These are phyloP conservation scores for Hermaeophaga mercurialis DNA, from an alignment of 2,888 invertebrate genomes.

Conservation along the genomic window DNA sequence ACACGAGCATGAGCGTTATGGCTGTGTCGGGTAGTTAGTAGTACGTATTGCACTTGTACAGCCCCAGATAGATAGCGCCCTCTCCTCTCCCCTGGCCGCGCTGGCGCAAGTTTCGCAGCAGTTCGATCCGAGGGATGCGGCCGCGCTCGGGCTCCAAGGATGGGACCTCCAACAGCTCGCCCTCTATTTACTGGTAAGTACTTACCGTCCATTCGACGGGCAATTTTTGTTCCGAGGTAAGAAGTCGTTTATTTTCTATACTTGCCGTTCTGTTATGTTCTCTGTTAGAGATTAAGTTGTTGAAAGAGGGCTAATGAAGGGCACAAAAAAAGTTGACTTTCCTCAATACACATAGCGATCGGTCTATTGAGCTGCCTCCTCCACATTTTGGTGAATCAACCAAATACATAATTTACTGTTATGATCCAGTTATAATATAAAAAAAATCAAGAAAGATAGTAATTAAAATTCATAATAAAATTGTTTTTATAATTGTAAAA, in stretches of 20 bases:
- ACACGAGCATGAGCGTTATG: conserved; percentile 49
- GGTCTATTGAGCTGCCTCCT: too few relatives aligned
- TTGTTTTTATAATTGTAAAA: too few relatives aligned
- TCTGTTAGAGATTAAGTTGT: too few relatives aligned
- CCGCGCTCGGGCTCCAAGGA: conserved; percentile 67
- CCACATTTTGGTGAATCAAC: too few relatives aligned
- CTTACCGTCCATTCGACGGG: conserved; percentile 11
- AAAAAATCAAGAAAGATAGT: too few relatives aligned
- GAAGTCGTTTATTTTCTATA: conserved; percentile 9
- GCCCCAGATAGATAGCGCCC: conserved; percentile 54
- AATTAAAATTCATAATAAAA: too few relatives aligned
- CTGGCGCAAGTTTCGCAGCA: conserved; percentile 58
- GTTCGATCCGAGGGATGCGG: conserved; percentile 55
- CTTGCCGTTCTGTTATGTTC: conserved; percentile 6
- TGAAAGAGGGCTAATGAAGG: too few relatives aligned
- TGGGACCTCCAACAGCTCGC: conserved; percentile 76
- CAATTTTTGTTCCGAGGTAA: conserved; percentile 24
- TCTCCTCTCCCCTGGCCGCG: conserved; percentile 57
- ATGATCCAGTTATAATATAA: too few relatives aligned
- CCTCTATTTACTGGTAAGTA: conserved; percentile 73
- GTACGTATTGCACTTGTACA: conserved; percentile 47
- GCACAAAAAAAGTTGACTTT: too few relatives aligned
- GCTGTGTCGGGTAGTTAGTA: conserved; percentile 51
- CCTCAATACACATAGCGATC: too few relatives aligned
- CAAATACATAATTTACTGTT: too few relatives aligned